Evolutionary conservation across 2,888 invertebrate genomes (phyloP), one percentile per base, ranked within the genome.

Genomic region (Temnothorax ravouxi): DNA sequence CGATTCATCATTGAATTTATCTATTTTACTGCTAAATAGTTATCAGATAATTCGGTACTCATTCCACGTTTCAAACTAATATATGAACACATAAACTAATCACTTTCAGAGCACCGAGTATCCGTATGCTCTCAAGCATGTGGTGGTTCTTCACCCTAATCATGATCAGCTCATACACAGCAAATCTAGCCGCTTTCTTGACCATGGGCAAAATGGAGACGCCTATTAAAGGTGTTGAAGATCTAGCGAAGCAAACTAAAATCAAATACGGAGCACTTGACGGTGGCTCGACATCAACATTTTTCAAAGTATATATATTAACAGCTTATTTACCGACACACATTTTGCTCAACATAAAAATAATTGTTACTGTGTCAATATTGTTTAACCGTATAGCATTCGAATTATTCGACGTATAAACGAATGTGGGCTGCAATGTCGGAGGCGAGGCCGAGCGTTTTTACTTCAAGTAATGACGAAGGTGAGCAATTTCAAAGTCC

Each of bases 401-500:
- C 99, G 0, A 98, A 99, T 95, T 98, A 99, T 91, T 97, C 98
- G 0, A 98, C 98, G 11, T 99, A 99, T 95, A 97, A 98, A 95
- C 96, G 98, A 56, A 99, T 99, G 99, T 99, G 99, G 98, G 97
- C 98, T 0, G 97, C 98, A 91, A 99, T 99, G 99, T 97, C 97
- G 91, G 97, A 98, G 0, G 0, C 21, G 6, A 96, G 97, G 64
- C 99, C 99, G 0, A 96, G 97, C 0, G 98, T 99, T 0, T 99
- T 99, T 94, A 97, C 98, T 0, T 96, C 96, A 66, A 97, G 96
- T 91, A 99, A 99, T 94, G 96, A 97, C 29, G 98, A 99, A 93
- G 99, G 79, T 80, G 2, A 1, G 21, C 15, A 34, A 72, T 34
- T 99, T 0, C 9, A 77, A 38, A 54, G 15, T 21, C 11, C 2